These are phyloP conservation scores for Lagodon rhomboides DNA, from an alignment of 2,797 vertebrate genomes.

Conservation along the genomic window DNA sequence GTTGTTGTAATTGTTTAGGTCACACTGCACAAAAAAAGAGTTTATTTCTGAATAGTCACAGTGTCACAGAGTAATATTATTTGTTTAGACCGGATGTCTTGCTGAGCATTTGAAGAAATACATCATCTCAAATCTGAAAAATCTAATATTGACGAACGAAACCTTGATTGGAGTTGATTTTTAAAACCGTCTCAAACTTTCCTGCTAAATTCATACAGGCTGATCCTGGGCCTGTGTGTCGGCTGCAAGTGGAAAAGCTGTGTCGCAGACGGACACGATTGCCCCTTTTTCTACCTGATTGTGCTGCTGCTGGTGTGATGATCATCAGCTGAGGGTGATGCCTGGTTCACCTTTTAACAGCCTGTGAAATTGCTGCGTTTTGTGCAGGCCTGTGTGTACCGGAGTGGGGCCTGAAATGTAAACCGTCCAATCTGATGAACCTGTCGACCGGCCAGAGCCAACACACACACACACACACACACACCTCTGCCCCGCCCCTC, in stretches of 20 bases:
- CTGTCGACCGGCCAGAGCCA: constrained; percentile 54
- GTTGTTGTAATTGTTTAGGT: not conserved
- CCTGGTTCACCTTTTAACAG: constrained; percentile 44
- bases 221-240: not conserved
- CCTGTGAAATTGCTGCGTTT: constrained; percentile 37
- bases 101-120: not conserved
- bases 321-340: constrained; percentile 29
- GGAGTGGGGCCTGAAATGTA: constrained; percentile 48
- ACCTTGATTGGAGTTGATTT: too few relatives aligned
- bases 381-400: constrained; percentile 15
- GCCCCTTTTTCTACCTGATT: not conserved
- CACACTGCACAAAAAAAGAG: not conserved
- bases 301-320: constrained; percentile 2
- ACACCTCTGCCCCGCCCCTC: constrained; percentile 3
- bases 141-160: not conserved
- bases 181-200: not conserved
- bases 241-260: not conserved
- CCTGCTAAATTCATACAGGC: not conserved
- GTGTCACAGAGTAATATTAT: too few relatives aligned
- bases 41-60: not conserved
- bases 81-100: not conserved
- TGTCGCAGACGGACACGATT: not conserved
- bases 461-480: constrained; percentile 44
- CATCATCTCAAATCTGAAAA: not conserved
- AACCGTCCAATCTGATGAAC: constrained; percentile 70